Evolutionary conservation across 2,113 vertebrate species (phyloP).

Genomic region (Jacana jacana): DNA sequence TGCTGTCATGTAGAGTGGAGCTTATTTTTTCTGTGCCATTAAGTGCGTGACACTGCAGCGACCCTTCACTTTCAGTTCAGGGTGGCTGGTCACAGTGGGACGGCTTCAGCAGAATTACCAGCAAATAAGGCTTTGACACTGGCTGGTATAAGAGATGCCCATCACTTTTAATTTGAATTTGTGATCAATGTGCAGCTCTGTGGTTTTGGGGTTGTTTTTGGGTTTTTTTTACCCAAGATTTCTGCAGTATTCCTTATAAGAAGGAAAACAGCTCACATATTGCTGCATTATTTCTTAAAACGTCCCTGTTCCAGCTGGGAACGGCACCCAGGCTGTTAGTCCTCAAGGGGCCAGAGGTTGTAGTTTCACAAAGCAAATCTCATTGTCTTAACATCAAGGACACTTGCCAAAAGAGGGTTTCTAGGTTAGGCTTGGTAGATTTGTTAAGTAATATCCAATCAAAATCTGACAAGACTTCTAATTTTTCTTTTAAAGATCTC

Average conservation of each 20-base stretch:
- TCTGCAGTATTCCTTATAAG: background rate
- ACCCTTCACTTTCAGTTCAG: background rate
- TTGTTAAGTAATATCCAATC: background rate
- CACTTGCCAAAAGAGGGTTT: background rate
- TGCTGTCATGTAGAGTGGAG: background rate
- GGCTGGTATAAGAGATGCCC: background rate
- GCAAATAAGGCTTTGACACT: background rate
- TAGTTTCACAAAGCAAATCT: background rate
- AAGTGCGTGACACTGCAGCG: background rate
- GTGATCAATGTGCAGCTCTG: background rate
- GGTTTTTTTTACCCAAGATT: background rate
- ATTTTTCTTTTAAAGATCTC: conserved; percentile 78
- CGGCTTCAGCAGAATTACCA: background rate
- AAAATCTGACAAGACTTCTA: background rate
- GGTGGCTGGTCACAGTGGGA: background rate
- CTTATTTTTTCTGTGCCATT: background rate
- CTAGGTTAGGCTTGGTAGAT: background rate
- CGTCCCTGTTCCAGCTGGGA: background rate
- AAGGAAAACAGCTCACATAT: background rate
- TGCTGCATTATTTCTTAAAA: background rate
- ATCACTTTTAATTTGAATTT: background rate
- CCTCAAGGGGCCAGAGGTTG: background rate
- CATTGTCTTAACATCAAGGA: background rate
- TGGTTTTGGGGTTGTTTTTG: background rate
- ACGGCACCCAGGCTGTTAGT: background rate